These are phyloP conservation scores for Aplodontia rufa DNA, from an alignment of 2,113 vertebrate genomes.

Conservation along the genomic window DNA sequence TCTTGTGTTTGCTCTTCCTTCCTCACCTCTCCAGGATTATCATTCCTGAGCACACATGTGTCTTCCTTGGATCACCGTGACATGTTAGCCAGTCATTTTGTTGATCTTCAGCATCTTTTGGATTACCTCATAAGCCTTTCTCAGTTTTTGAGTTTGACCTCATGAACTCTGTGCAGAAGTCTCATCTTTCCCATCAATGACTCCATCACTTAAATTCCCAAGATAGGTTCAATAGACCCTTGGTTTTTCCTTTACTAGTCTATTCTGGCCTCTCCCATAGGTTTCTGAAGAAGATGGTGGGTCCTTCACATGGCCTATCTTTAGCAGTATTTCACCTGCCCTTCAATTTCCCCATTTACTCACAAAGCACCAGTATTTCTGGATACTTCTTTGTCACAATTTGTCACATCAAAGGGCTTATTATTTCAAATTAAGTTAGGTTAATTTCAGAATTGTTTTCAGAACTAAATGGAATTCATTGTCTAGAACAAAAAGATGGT, in stretches of 20 bases:
- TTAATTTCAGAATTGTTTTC: neutral
- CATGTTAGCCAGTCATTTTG: neutral
- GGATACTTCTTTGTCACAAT: neutral
- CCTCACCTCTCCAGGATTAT: neutral
- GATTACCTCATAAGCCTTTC: neutral
- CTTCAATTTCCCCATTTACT: neutral
- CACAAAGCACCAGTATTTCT: neutral
- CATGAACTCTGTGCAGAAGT: neutral
- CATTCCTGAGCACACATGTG: neutral
- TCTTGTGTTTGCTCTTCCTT: neutral
- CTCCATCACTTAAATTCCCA: neutral
- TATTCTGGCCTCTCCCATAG: neutral
- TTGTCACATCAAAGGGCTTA: neutral
- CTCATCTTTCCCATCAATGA: neutral
- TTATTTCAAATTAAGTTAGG: neutral
- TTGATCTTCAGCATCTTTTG: neutral
- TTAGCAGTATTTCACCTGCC: neutral
- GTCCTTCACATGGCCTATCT: fast-evolving
- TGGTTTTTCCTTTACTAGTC: neutral
- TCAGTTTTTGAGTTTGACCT: neutral
- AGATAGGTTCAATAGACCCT: neutral
- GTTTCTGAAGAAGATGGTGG: neutral
- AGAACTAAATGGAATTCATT: neutral
- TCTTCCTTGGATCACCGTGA: neutral
- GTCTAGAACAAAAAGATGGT: neutral